Base-by-base conservation (phyloP, 2,113 vertebrate species). In the Toxotes chatareus region DNA sequence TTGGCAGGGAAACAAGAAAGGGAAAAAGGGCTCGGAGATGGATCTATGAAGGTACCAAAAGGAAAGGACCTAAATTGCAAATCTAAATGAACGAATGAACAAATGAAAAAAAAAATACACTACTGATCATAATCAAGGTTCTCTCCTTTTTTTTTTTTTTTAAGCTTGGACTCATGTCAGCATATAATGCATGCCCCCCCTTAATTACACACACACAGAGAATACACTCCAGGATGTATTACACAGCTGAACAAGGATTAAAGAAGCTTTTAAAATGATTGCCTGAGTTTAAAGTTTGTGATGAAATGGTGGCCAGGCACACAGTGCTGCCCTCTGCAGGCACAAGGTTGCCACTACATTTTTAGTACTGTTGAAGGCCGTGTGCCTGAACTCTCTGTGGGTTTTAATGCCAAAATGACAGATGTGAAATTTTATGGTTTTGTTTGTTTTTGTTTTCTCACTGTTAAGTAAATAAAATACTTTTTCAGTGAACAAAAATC, bases 1-100 rank as follows among this genome's bases (percentile, higher is more conserved):
- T 90, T 76, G 79, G 60, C 93, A 99, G 98, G 95, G 94, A 79
- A 96, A 96, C 92, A 97, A 96, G 93, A 98, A 96, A 89, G 96
- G 95, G 44, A 97, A 96, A 91, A 97, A 95, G 86, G 94, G 93
- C 49, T 93, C 92, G 7, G 96, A 99, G 82, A 90, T 94, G 17
- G 96, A 98, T 92, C 93, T 95, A 89, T 97, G 94, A 96, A 95
- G 91, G 61, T 16, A 21, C 14, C 76, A 5, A 60, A 71, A 14
- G 73, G 31, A 74, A 75, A 77, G 65, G 12, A 19, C 51, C 75
- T 56, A 8, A 44, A 69, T 40, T 76, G 21, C 14, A 66, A 70
- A 87, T 71, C 51, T 0, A 67, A 73, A 67, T 19, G 16, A 83
- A 44, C 5, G 16, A 55, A 67, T 27, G 66, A 88, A 82, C 31